Conservation (phyloP, 2,797 vertebrate genomes). For the Pitangus sulphuratus region DNA sequence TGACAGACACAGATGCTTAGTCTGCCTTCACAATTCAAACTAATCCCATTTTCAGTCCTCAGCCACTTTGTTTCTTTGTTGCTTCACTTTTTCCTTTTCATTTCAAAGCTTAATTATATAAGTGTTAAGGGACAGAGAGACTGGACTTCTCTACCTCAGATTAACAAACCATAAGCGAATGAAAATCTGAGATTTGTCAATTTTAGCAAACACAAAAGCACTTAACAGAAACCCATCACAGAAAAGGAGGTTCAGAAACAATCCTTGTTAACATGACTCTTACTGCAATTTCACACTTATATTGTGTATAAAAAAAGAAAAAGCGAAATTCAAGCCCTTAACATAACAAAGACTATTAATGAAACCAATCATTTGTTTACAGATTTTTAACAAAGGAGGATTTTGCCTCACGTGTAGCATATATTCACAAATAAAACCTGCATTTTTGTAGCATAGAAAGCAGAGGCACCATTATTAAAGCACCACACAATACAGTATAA, state of each 20-base stretch:
- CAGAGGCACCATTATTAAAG: neutral
- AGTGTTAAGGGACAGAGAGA: constrained; percentile 62
- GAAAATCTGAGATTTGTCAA: constrained; percentile 65
- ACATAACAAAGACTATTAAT: neutral
- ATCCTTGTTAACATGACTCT: neutral
- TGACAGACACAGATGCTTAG: constrained; percentile 80
- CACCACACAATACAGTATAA: neutral
- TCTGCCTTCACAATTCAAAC: constrained; percentile 78
- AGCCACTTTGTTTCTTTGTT: constrained; percentile 77
- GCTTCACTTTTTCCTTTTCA: constrained; percentile 65
- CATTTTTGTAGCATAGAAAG: neutral
- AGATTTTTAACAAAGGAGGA: neutral
- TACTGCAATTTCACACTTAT: neutral
- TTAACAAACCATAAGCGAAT: constrained; percentile 58
- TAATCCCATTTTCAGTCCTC: constrained; percentile 84
- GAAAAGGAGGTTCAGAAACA: neutral
- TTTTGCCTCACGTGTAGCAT: neutral
- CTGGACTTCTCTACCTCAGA: constrained; percentile 56
- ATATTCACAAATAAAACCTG: neutral
- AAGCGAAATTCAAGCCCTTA: neutral
- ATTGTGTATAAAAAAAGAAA: neutral
- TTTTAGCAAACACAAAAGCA: constrained; percentile 74
- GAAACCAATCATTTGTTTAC: neutral
- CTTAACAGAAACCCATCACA: neutral
- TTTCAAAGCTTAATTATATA: constrained; percentile 77